phyloP scores from a whole-genome alignment of 2,797 vertebrate genomes.

The Dicrostonyx torquatus region DNA sequence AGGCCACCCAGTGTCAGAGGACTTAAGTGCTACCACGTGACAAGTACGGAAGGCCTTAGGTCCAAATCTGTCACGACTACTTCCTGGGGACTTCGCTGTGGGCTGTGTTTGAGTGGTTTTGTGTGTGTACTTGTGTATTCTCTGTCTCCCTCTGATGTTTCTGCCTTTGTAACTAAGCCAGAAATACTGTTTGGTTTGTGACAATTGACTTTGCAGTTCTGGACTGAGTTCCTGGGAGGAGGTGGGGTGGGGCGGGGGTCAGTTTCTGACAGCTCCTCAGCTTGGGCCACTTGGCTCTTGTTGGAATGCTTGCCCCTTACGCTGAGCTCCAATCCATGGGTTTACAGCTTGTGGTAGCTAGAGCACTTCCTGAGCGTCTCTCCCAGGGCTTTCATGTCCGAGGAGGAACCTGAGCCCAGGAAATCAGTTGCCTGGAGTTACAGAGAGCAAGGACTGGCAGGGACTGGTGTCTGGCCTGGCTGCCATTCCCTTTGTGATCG shows the following conservation, averaged over 20 bases:
- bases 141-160: background rate
- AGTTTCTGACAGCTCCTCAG: background rate
- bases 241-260: too few relatives aligned
- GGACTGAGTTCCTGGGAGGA: background rate
- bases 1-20: background rate
- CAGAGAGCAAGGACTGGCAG: background rate
- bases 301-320: background rate
- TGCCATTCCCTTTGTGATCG: background rate
- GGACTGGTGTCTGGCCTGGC: background rate
- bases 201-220: background rate
- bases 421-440: background rate
- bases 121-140: fast-evolving
- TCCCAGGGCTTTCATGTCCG: background rate
- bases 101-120: background rate
- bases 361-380: fast-evolving
- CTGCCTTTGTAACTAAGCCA: background rate
- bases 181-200: background rate
- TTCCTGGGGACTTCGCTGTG: background rate
- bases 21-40: background rate
- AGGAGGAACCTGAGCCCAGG: background rate
- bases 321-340: fast-evolving
- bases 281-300: too few relatives aligned
- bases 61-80: background rate
- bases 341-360: background rate
- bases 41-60: background rate